phyloP scores from a whole-genome alignment of 2,888 invertebrate genomes.

The Liposcelis brunnea region DNA sequence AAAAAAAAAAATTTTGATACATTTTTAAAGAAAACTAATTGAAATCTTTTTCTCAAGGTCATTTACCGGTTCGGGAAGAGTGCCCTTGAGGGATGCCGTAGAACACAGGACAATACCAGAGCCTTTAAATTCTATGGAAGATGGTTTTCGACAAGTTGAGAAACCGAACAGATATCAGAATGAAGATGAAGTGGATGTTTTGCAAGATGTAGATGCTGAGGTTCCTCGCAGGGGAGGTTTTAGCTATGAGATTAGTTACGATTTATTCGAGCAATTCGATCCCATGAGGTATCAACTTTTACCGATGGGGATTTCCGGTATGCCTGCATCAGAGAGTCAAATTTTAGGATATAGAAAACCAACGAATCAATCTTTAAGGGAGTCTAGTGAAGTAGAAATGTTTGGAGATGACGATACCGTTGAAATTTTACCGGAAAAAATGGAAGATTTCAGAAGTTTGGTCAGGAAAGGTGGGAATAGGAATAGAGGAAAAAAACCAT shows the following conservation, averaged over 20 bases:
- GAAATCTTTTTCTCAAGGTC: conserved; percentile 17
- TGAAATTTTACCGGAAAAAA: not conserved
- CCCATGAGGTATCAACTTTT: not conserved
- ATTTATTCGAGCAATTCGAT: not conserved
- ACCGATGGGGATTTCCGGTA: not conserved
- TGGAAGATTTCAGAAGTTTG: not conserved
- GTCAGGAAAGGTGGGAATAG: not conserved
- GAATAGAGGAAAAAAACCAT: not conserved
- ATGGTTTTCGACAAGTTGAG: too few relatives aligned
- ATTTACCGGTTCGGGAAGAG: conserved; percentile 31
- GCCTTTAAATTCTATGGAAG: conserved; percentile 16
- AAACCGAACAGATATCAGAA: not conserved
- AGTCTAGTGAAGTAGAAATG: too few relatives aligned
- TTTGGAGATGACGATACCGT: conserved; percentile 4
- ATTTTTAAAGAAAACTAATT: not conserved
- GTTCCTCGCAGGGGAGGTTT: not conserved
- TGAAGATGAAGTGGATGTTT: not conserved
- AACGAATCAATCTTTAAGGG: not conserved
- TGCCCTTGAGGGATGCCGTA: conserved; percentile 53
- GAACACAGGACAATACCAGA: conserved; percentile 30
- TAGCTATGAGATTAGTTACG: not conserved
- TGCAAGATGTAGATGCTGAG: not conserved
- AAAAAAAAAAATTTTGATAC: not conserved
- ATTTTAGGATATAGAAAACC: too few relatives aligned
- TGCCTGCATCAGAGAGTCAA: too few relatives aligned